Base-by-base conservation (phyloP, 1,140 invertebrate genomes). In the Eriocheir sinensis region DNA sequence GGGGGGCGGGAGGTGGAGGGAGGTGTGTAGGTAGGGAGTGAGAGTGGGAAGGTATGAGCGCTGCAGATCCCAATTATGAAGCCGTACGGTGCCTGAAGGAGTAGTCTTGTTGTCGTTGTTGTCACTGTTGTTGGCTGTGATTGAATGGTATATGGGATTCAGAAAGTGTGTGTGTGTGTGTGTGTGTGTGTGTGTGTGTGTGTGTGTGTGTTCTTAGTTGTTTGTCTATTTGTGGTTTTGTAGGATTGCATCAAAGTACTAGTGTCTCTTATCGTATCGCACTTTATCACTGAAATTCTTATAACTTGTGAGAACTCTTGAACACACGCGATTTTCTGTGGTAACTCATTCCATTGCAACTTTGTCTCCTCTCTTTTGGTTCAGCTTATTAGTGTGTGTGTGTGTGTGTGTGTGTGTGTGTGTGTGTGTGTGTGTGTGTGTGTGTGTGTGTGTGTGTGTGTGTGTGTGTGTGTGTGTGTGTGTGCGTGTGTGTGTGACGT, bases 381-480 rank as follows among this genome's bases (percentile, higher is more conserved):
- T n/a, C n/a, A n/a, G n/a, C n/a, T n/a, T n/a, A n/a, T n/a, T n/a
- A n/a, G n/a, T 72, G 53, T 72, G 8, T n/a, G n/a, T n/a, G n/a
- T n/a, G n/a, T n/a, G n/a, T n/a, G n/a, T n/a, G n/a, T n/a, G n/a
- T n/a, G n/a, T n/a, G n/a, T n/a, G n/a, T n/a, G n/a, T n/a, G n/a
- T n/a, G n/a, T n/a, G n/a, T n/a, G n/a, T n/a, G 4, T 72, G 53
- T 72, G 53, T 72, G 8, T 72, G n/a, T n/a, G 60, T 72, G 60
- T 72, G 6, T 86, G 34, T 86, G 6, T 86, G 34, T 86, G 34
- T 86, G 85, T 86, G 34, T 86, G 85, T 86, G 6, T 86, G 30
- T 86, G 0, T 34, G n/a, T 34, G 32, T 34, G 83, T 34, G 40
- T 86, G 83, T 86, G 15, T 86, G 0, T 86, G 27, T 86, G 21